A percentile compares a stretch with the other conserved stretches of the same genome.
Evolutionary conservation across 2,113 vertebrate genomes (phyloP).

Genomic region (Tetraodon nigroviridis): DNA sequence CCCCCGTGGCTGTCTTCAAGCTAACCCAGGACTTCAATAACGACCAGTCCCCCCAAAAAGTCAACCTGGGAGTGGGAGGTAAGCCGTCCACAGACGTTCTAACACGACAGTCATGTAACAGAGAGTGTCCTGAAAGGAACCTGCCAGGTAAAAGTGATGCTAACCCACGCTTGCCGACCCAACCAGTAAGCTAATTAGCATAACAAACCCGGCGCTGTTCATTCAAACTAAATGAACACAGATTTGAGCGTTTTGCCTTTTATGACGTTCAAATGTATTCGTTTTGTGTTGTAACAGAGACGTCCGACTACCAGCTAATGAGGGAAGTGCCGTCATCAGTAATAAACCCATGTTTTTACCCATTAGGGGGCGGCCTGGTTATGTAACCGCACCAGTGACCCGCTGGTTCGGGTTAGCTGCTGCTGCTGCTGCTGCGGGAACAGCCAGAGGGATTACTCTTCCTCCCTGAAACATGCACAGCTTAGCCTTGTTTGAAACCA

Average conservation of each 20-base stretch:
- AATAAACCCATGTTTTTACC: neutral
- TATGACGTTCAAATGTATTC: neutral
- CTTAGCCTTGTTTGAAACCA: conserved; percentile 1
- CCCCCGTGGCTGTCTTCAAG: conserved; percentile 88
- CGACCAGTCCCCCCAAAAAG: conserved; percentile 83
- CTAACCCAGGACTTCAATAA: conserved; percentile 86
- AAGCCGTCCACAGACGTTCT: conserved; percentile 44
- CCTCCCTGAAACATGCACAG: conserved; percentile 3
- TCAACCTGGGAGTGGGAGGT: conserved; percentile 96
- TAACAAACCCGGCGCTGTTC: too few relatives aligned
- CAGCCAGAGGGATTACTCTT: conserved; percentile 35
- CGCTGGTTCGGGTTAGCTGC: too few relatives aligned
- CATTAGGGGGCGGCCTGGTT: neutral
- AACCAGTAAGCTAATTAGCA: too few relatives aligned
- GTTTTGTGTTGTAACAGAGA: neutral
- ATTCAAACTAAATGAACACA: neutral
- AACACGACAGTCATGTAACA: too few relatives aligned
- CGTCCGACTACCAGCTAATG: too few relatives aligned
- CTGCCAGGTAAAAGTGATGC: too few relatives aligned
- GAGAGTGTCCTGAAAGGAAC: too few relatives aligned
- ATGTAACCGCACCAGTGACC: neutral
- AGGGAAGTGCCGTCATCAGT: too few relatives aligned
- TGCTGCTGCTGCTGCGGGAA: neutral
- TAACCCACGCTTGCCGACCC: too few relatives aligned
- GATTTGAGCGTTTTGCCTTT: neutral